Evolutionary conservation across 2,797 vertebrate genomes (phyloP).

Genomic region (Coendou prehensilis): DNA sequence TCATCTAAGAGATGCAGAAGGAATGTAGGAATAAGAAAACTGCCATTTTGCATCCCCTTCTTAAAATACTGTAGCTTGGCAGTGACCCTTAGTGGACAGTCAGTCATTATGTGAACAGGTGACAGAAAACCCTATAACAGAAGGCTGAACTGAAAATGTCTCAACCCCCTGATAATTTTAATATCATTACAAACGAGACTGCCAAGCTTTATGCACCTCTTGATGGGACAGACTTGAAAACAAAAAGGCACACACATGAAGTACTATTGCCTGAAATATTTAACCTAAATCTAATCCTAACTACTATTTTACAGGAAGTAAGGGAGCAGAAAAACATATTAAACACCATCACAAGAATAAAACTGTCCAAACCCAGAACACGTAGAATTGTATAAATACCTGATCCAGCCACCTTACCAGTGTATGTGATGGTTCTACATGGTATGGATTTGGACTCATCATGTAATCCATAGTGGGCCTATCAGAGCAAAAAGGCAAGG

Average conservation of each 20-base stretch:
- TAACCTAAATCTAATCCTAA: not conserved
- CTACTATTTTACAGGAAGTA: not conserved
- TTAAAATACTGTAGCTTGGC: not conserved
- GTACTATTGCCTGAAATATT: not conserved
- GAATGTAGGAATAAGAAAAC: not conserved
- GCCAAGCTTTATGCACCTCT: not conserved
- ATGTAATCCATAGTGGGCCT: not conserved
- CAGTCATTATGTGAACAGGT: not conserved
- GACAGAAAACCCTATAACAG: not conserved
- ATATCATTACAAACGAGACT: not conserved
- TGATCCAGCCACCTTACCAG: not conserved
- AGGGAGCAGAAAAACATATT: not conserved
- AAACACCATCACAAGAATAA: not conserved
- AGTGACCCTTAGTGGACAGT: not conserved
- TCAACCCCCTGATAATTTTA: not conserved
- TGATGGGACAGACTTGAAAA: not conserved
- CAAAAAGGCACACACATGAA: not conserved
- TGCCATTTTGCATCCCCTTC: not conserved
- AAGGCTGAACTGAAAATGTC: not conserved
- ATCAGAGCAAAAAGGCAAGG: not conserved
- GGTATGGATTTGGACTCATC: not conserved
- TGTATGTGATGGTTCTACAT: not conserved
- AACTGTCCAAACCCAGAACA: slow-evolving; percentile 1
- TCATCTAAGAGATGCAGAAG: not conserved
- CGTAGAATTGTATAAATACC: not conserved